Evolutionary conservation across 2,113 vertebrate genomes (phyloP).

Genomic region (Misgurnus anguillicaudatus): DNA sequence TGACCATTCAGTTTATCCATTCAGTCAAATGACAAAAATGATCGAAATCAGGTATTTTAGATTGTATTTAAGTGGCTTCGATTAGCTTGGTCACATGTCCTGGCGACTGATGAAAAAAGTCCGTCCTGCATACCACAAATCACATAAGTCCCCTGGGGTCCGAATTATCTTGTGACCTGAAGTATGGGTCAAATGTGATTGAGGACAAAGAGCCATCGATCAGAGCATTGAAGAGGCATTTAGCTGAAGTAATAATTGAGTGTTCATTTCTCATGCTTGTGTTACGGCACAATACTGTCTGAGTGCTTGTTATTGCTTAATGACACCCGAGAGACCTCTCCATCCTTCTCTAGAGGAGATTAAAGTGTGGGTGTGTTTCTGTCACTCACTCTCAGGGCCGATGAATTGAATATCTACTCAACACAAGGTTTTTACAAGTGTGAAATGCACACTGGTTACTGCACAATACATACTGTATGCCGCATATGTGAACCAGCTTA

Average conservation of each 20-base stretch:
- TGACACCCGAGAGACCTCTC: constrained; percentile 24
- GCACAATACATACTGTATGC: background rate
- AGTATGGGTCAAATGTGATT: constrained; percentile 27
- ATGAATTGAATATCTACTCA: constrained; percentile 8
- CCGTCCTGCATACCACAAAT: constrained; percentile 4
- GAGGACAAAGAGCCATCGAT: constrained; percentile 36
- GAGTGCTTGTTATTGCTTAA: constrained; percentile 15
- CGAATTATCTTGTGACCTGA: constrained; percentile 25
- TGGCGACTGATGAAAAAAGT: background rate
- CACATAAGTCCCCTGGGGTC: constrained; percentile 34
- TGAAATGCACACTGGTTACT: background rate
- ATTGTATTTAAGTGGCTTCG: background rate
- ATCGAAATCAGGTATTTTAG: background rate
- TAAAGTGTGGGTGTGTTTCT: constrained; percentile 7
- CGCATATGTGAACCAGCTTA: background rate
- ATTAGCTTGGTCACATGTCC: background rate
- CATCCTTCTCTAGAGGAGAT: constrained; percentile 28
- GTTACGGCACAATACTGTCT: constrained; percentile 11
- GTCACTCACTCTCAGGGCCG: background rate
- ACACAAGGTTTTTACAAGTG: background rate
- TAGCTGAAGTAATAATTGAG: constrained; percentile 22
- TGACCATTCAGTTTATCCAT: no score
- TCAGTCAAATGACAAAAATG: no score
- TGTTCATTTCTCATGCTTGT: constrained; percentile 32
- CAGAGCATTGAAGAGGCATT: constrained; percentile 11